These are phyloP conservation scores for Muscicapa striata DNA, from an alignment of 2,797 vertebrate genomes.

Conservation along the genomic window DNA sequence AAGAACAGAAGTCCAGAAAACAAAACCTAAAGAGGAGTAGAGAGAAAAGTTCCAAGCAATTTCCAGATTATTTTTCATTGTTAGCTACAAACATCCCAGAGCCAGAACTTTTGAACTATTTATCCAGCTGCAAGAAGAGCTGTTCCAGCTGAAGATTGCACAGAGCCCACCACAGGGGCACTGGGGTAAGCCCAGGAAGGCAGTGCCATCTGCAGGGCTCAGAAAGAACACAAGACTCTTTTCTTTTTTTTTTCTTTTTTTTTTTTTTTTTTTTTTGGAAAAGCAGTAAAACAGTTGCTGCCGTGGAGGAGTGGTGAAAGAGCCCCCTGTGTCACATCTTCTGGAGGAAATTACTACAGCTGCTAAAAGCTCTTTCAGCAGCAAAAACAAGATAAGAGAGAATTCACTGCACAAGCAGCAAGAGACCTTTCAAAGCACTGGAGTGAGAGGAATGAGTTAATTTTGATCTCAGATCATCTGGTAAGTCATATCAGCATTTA, in stretches of 20 bases:
- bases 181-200: background rate
- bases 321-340: background rate
- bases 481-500: background rate
- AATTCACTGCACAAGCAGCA: background rate
- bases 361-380: background rate
- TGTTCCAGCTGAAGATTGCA: background rate
- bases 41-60: background rate
- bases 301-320: background rate
- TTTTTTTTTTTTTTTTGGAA: too few relatives aligned
- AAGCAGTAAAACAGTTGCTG: background rate
- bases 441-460: background rate
- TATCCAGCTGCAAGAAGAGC: background rate
- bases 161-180: background rate
- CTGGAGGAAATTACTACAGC: background rate
- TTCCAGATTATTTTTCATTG: background rate
- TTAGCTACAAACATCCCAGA: background rate
- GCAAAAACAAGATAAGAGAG: background rate
- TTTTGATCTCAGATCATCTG: background rate
- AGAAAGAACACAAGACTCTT: background rate
- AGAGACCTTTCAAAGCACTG: background rate
- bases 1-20: background rate
- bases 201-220: conserved; percentile 48
- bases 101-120: background rate
- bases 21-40: background rate
- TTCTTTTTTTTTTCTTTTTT: too few relatives aligned